A percentile compares a stretch with the other conserved stretches of the same genome.
Conservation (phyloP, 2,888 invertebrate species). For the Acanthosepion esculentum region DNA sequence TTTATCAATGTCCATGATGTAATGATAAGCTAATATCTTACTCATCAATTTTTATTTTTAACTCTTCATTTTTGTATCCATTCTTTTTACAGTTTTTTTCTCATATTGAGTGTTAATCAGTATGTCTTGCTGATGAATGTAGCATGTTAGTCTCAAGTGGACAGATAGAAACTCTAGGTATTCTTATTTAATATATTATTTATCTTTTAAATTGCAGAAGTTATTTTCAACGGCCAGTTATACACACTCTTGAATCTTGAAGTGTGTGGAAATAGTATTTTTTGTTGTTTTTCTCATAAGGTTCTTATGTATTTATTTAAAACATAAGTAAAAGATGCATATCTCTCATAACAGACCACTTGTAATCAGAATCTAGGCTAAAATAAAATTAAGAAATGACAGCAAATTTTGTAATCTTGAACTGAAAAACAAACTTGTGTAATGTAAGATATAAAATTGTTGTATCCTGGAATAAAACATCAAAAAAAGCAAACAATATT, state of each 20-base stretch:
- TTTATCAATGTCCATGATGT: not conserved
- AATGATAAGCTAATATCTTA: not conserved
- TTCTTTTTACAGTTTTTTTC: not conserved
- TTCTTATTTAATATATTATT: not conserved
- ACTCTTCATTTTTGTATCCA: not conserved
- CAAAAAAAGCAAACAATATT: too few relatives aligned
- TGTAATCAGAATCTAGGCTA: not conserved
- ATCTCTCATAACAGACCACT: not conserved
- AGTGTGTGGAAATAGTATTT: not conserved
- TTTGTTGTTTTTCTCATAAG: not conserved
- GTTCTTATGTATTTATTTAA: not conserved
- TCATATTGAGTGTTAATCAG: conserved; percentile 6
- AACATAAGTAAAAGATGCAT: not conserved
- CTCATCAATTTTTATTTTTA: not conserved
- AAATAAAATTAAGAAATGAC: not conserved
- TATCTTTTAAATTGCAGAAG: not conserved
- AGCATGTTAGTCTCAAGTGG: not conserved
- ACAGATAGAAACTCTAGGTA: not conserved
- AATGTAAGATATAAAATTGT: not conserved
- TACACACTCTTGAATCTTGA: not conserved
- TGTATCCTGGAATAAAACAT: too few relatives aligned
- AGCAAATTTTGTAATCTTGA: not conserved
- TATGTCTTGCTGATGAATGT: not conserved
- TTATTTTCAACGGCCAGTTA: not conserved
- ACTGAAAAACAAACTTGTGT: not conserved